These are phyloP conservation scores for Lutjanus erythropterus DNA, from an alignment of 2,113 vertebrate species.

Conservation along the genomic window DNA sequence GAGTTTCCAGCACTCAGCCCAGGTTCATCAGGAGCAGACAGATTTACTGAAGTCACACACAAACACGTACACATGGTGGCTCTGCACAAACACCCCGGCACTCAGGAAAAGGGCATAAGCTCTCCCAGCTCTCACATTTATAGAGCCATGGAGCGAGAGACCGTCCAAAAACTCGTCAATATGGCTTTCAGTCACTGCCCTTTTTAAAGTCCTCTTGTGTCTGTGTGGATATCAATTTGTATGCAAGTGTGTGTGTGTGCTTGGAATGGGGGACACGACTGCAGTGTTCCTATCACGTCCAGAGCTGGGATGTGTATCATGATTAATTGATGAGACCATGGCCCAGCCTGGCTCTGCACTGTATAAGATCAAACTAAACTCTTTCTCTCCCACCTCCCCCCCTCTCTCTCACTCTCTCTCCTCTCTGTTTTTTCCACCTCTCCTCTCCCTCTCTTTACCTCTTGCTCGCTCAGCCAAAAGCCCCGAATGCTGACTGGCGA, in stretches of 20 bases:
- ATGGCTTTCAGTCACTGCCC: constrained; percentile 47
- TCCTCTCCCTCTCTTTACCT: constrained; percentile 43
- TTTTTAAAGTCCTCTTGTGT: constrained; percentile 50
- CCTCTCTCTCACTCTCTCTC: constrained; percentile 40
- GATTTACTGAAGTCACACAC: constrained; percentile 48
- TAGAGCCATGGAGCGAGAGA: constrained; percentile 32
- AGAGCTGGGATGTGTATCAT: constrained; percentile 75
- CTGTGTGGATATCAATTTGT: constrained; percentile 26
- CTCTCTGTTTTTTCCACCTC: constrained; percentile 8
- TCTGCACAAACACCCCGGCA: constrained; percentile 41
- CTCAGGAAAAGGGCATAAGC: constrained; percentile 29
- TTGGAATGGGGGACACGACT: constrained; percentile 51
- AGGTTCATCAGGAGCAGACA: constrained; percentile 59
- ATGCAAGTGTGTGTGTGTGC: constrained; percentile 6
- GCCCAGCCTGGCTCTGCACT: constrained; percentile 70
- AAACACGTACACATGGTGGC: constrained; percentile 11
- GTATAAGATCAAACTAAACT: constrained; percentile 77
- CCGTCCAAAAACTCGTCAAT: constrained; percentile 62
- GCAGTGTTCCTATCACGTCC: constrained; percentile 75
- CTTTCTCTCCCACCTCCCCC: constrained; percentile 42
- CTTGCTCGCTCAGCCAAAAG: constrained; percentile 90
- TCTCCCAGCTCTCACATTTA: constrained; percentile 55
- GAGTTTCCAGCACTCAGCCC: constrained; percentile 58
- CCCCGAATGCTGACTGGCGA: constrained; percentile 98
- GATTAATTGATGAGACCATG: constrained; percentile 84